Conservation (phyloP, 2,888 invertebrate species). For the Hydraecia micacea region DNA sequence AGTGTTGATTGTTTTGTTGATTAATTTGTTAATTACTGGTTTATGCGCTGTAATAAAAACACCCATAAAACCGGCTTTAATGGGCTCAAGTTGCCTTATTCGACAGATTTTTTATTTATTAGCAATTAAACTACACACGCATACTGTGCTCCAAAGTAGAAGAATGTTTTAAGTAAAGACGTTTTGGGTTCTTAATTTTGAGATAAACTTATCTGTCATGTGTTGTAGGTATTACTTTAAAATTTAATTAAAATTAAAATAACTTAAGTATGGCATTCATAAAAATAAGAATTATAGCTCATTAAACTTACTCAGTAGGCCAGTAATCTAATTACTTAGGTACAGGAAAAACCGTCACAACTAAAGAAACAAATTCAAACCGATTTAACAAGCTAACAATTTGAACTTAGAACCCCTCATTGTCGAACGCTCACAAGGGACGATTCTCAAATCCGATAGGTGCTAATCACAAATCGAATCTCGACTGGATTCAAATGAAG, state of each 20-base stretch:
- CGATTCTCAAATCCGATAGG: slow-evolving; percentile 72
- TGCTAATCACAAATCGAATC: slow-evolving; percentile 87
- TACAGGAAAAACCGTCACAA: slow-evolving; percentile 8
- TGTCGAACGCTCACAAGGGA: slow-evolving; percentile 60
- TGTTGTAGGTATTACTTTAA: not conserved
- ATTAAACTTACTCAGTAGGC: not conserved
- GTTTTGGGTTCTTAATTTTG: not conserved
- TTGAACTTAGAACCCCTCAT: slow-evolving; percentile 51
- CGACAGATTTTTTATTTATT: slow-evolving; percentile 40
- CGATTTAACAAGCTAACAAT: slow-evolving; percentile 37
- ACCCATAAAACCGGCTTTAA: slow-evolving; percentile 28
- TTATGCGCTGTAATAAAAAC: slow-evolving; percentile 43
- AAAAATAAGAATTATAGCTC: not conserved
- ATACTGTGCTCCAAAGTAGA: not conserved
- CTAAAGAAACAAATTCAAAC: slow-evolving; percentile 10
- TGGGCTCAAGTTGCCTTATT: slow-evolving; percentile 23
- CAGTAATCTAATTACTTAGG: not conserved
- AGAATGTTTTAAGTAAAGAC: not conserved
- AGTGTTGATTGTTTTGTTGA: slow-evolving; percentile 58
- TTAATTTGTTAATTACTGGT: slow-evolving; percentile 55
- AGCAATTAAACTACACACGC: slow-evolving; percentile 25
- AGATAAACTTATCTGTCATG: not conserved
- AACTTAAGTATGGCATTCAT: not conserved
- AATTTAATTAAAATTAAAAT: not conserved
- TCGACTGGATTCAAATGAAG: slow-evolving; percentile 82